phyloP scores from a whole-genome alignment of 2,888 invertebrate species.

The Dyspetes luteomarginatus region DNA sequence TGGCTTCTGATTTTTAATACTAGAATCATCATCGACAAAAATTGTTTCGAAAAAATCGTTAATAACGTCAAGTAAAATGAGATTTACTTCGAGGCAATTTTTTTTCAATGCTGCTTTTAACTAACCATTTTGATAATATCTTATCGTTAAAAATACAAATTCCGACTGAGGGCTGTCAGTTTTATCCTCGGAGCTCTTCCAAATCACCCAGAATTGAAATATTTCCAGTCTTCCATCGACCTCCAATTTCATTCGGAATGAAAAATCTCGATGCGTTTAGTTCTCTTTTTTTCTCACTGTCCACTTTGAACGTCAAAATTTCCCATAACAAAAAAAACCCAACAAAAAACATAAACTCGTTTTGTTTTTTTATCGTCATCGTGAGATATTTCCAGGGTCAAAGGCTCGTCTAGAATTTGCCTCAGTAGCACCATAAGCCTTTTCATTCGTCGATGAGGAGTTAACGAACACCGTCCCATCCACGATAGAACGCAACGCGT shows the following conservation, averaged over 20 bases:
- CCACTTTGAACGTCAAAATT: not conserved
- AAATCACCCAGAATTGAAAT: not conserved
- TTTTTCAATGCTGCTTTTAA: too few relatives aligned
- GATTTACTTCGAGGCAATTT: too few relatives aligned
- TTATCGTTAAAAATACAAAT: too few relatives aligned
- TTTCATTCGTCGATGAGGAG: slow-evolving; percentile 30
- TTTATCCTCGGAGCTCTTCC: too few relatives aligned
- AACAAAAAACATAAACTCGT: not conserved
- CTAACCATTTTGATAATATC: too few relatives aligned
- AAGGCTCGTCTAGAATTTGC: slow-evolving; percentile 30
- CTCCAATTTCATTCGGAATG: not conserved
- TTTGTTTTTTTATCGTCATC: slow-evolving; percentile 34
- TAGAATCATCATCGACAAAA: too few relatives aligned
- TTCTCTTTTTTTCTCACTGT: not conserved
- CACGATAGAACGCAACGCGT: slow-evolving; percentile 80
- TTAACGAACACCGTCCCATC: not conserved
- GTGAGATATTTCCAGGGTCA: slow-evolving; percentile 38
- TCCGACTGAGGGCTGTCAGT: too few relatives aligned
- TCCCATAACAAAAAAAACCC: not conserved
- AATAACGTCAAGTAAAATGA: too few relatives aligned
- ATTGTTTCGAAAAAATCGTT: too few relatives aligned
- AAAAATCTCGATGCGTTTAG: not conserved
- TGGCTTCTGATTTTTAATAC: too few relatives aligned
- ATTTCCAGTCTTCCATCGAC: too few relatives aligned
- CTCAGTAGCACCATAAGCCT: slow-evolving; percentile 46